A percentile compares a stretch with the other conserved stretches of the same genome.
Evolutionary conservation across 92 coral and sea anemone genomes (phyloP).

Genomic region (Phenganax marumi): DNA sequence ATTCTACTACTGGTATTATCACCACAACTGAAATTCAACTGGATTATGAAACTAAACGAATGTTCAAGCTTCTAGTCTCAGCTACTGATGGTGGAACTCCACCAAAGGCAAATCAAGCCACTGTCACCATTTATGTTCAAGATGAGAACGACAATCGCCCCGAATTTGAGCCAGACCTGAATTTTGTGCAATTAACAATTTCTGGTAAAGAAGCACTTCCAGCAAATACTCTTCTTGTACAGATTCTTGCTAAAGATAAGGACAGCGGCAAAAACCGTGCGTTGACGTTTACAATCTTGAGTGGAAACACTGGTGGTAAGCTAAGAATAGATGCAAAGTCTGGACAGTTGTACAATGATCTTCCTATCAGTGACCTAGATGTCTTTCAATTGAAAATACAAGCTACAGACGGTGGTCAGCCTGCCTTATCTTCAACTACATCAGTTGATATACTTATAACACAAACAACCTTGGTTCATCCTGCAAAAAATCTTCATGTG

Average conservation of each 20-base stretch:
- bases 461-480: constrained; percentile 42
- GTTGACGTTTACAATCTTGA: constrained; percentile 55
- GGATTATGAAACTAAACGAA: constrained; percentile 62
- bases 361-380: constrained; percentile 55
- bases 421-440: constrained; percentile 52
- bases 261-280: constrained; percentile 79
- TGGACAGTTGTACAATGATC: constrained; percentile 65
- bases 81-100: constrained; percentile 69
- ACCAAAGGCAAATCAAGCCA: constrained; percentile 58
- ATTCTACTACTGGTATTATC: constrained; percentile 69
- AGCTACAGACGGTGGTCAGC: constrained; percentile 73
- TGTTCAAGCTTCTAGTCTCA: constrained; percentile 58
- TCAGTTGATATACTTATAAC: constrained; percentile 54
- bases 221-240: constrained; percentile 37
- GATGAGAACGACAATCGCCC: constrained; percentile 89
- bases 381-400: constrained; percentile 61
- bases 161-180: constrained; percentile 50
- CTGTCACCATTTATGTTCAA: constrained; percentile 66
- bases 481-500: constrained; percentile 46
- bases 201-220: constrained; percentile 42
- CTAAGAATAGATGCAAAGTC: constrained; percentile 66
- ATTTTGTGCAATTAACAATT: constrained; percentile 31
- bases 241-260: constrained; percentile 68
- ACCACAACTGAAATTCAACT: constrained; percentile 61
- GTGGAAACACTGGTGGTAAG: constrained; percentile 56